Conservation (phyloP, 2,113 vertebrate species). For the Peromyscus maniculatus region DNA sequence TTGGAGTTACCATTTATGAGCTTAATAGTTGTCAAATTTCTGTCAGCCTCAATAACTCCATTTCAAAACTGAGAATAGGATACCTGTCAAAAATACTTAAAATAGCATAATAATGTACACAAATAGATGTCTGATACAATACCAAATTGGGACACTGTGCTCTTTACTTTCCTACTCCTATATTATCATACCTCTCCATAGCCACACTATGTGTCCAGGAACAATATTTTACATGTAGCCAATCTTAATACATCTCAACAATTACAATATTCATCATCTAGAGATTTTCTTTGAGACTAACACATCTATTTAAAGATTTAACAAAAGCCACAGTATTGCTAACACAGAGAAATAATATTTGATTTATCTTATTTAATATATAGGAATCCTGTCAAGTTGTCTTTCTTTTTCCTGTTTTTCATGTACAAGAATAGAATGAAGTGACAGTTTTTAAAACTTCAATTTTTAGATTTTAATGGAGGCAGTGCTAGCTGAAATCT, state of each 20-base stretch:
- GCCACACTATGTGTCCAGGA: background rate
- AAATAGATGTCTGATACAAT: background rate
- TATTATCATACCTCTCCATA: conserved; percentile 26
- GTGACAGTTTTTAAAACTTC: background rate
- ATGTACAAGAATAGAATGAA: conserved; percentile 18
- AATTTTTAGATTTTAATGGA: background rate
- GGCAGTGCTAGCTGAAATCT: background rate
- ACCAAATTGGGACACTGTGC: background rate
- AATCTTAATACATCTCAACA: background rate
- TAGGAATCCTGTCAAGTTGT: background rate
- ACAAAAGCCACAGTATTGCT: background rate
- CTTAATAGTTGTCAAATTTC: background rate
- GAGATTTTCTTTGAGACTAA: conserved; percentile 1
- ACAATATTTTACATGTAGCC: background rate
- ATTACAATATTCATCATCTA: background rate
- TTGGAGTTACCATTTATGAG: conserved; percentile 1
- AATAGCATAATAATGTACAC: background rate
- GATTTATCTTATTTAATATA: conserved; percentile 10
- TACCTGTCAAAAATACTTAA: background rate
- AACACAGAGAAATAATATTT: background rate
- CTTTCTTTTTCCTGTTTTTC: background rate
- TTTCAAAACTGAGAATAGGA: background rate
- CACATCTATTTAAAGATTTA: background rate
- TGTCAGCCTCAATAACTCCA: background rate
- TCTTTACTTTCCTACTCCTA: background rate